phyloP scores from a whole-genome alignment of 2,113 vertebrate genomes.

The Ciconia boyciana region DNA sequence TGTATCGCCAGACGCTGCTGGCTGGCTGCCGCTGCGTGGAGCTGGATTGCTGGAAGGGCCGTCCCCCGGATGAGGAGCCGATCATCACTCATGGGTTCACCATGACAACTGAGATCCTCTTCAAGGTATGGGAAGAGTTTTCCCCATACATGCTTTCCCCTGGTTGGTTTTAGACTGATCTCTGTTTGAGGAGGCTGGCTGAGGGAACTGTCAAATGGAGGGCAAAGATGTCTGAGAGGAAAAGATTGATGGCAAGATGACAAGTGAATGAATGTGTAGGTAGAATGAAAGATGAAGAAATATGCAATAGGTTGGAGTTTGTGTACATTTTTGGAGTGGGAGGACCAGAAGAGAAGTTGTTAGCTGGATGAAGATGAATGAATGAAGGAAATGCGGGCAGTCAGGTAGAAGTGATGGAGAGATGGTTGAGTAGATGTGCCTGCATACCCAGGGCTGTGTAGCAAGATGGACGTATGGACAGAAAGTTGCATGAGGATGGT shows the following conservation, averaged over 20 bases:
- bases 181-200: neutral
- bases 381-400: neutral
- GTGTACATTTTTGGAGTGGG: neutral
- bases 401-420: neutral
- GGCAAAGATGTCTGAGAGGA: neutral
- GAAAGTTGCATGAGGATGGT: neutral
- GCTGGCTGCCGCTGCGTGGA: conserved; percentile 94
- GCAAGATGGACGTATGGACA: neutral
- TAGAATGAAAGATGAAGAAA: neutral
- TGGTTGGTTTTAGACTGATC: neutral
- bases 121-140: conserved; percentile 76
- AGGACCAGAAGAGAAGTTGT: neutral
- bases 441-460: neutral
- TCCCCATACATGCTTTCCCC: neutral
- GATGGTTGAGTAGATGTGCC: neutral
- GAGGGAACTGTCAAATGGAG: neutral
- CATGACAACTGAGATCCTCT: conserved; percentile 98
- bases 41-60: conserved; percentile 98
- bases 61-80: conserved; percentile 92
- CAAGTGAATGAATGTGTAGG: neutral
- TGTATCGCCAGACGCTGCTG: conserved; percentile 95
- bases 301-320: neutral
- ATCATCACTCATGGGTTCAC: conserved; percentile 98
- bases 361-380: neutral
- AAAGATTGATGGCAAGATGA: neutral